Conservation (phyloP, 2,888 invertebrate species). For the Phortica magna region DNA sequence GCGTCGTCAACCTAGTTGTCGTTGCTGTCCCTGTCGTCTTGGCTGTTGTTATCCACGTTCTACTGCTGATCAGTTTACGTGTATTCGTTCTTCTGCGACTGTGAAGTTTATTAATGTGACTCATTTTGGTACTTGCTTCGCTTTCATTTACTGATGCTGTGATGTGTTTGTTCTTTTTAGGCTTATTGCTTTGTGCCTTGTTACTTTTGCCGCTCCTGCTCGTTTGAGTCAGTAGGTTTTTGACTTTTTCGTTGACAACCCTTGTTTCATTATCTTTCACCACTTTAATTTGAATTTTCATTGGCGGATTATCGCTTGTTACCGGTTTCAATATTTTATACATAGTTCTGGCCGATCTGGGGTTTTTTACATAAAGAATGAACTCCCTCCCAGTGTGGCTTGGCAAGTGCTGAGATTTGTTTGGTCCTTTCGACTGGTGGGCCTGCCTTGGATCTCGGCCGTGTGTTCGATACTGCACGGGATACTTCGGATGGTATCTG, state of each 20-base stretch:
- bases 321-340: not conserved
- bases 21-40: not conserved
- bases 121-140: too few species aligned
- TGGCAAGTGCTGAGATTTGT: not conserved
- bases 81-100: not conserved
- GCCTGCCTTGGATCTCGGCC: not conserved
- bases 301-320: not conserved
- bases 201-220: too few species aligned
- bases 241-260: too few species aligned
- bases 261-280: too few species aligned
- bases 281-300: not conserved
- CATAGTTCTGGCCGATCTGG: not conserved
- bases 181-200: too few species aligned
- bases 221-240: too few species aligned
- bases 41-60: not conserved
- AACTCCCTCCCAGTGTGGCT: not conserved
- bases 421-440: not conserved
- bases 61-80: not conserved
- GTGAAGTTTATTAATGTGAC: too few species aligned
- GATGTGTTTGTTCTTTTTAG: too few species aligned
- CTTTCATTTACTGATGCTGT: too few species aligned
- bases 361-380: not conserved
- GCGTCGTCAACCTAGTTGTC: too few species aligned
- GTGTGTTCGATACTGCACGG: not conserved
- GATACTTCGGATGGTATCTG: conserved; percentile 3